These are phyloP conservation scores for Phylloscopus whistleri DNA, from an alignment of 2,113 vertebrate species.

Conservation along the genomic window DNA sequence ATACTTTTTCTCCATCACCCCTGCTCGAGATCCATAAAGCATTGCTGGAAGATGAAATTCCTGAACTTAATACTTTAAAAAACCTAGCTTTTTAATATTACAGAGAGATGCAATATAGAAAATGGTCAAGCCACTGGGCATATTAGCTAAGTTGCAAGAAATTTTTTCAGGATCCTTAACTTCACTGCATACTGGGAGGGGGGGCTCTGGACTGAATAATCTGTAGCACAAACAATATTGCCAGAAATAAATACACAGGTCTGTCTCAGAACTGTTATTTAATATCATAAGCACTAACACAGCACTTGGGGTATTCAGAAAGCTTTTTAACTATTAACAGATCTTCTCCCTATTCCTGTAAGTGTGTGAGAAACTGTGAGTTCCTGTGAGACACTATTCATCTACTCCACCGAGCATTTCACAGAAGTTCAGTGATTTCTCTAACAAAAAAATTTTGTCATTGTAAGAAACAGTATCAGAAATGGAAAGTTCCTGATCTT, in stretches of 20 bases:
- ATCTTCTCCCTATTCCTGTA: not conserved
- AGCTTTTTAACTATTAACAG: not conserved
- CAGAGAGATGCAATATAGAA: not conserved
- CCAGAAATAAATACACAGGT: not conserved
- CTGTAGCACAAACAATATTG: not conserved
- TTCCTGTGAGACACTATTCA: not conserved
- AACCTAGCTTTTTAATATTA: not conserved
- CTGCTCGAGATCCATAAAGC: fast-evolving
- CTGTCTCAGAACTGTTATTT: not conserved
- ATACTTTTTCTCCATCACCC: not conserved
- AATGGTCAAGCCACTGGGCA: not conserved
- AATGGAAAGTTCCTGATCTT: not conserved
- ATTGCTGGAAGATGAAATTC: not conserved
- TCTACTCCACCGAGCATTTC: not conserved
- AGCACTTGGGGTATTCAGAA: not conserved
- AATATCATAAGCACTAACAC: not conserved
- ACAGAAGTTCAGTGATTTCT: not conserved
- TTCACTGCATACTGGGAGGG: not conserved
- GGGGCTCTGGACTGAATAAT: not conserved
- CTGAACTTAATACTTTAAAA: not conserved
- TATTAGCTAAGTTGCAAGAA: not conserved
- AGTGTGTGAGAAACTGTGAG: not conserved
- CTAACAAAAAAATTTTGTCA: not conserved
- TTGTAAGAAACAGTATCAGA: not conserved
- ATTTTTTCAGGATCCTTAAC: not conserved